Evolutionary conservation across 30 jellyfish, hydroid and myxozoan species (phyloP).

Genomic region (Pelagia noctiluca): DNA sequence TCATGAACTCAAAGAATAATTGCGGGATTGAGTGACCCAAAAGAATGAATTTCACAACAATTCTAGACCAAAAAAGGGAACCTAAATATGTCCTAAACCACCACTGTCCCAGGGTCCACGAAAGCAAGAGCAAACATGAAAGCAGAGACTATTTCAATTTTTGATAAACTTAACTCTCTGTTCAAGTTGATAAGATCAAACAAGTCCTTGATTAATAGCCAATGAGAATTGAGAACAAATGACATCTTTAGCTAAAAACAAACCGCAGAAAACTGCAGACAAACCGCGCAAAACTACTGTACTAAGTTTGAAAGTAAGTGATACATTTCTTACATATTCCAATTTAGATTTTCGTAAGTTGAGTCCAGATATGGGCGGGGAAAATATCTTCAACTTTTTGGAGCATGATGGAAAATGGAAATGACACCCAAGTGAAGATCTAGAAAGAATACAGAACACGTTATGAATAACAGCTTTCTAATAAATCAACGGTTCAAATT

Average conservation of each 20-base stretch:
- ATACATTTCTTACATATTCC: neutral
- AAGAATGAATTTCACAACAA: too few species aligned
- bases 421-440: constrained; percentile 83
- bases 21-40: too few species aligned
- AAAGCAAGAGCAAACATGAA: too few species aligned
- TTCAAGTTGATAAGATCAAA: too few species aligned
- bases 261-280: neutral
- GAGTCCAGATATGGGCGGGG: constrained; percentile 92
- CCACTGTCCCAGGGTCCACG: too few species aligned
- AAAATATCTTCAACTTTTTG: constrained; percentile 88
- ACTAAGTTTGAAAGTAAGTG: neutral
- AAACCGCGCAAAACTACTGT: neutral
- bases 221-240: neutral
- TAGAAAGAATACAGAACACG: constrained; percentile 16
- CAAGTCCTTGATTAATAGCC: neutral
- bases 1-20: too few species aligned
- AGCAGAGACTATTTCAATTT: too few species aligned
- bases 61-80: too few species aligned
- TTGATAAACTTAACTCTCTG: too few species aligned
- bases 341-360: constrained; percentile 57
- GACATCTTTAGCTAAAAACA: constrained; percentile 1
- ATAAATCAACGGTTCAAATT: neutral
- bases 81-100: too few species aligned
- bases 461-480: neutral
- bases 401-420: constrained; percentile 78